A percentile compares a stretch with the other conserved stretches of the same genome.
Conservation (phyloP, 2,888 invertebrate genomes). For the Cephalotes varians region DNA sequence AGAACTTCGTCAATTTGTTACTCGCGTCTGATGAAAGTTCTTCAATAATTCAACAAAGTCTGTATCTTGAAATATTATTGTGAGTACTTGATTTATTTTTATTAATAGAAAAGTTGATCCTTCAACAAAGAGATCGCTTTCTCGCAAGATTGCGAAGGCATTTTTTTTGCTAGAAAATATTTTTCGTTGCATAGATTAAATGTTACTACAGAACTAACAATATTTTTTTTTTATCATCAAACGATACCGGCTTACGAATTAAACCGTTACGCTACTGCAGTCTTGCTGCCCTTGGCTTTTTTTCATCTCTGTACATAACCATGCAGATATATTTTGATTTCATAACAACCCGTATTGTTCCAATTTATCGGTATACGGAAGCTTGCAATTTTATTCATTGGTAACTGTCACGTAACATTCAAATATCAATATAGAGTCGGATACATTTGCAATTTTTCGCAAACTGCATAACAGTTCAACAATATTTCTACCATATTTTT, state of each 20-base stretch:
- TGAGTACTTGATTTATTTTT: neutral
- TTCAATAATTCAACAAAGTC: neutral
- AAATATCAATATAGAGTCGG: constrained; percentile 26
- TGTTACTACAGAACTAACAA: neutral
- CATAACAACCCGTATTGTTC: constrained; percentile 14
- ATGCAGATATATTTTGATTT: constrained; percentile 3
- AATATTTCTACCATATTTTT: constrained; percentile 7
- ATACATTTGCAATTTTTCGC: constrained; percentile 28
- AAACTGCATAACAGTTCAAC: neutral
- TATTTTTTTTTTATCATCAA: neutral
- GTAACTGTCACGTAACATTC: constrained; percentile 31
- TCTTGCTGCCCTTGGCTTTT: neutral
- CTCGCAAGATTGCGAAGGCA: neutral
- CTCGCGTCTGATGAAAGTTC: neutral
- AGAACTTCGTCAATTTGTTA: neutral
- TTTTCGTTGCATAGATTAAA: neutral
- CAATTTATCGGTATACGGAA: constrained; percentile 23
- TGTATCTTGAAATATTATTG: neutral
- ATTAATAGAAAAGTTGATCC: neutral
- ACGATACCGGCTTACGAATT: constrained; percentile 4
- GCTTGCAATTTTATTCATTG: constrained; percentile 25
- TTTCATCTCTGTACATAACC: neutral
- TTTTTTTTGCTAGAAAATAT: neutral
- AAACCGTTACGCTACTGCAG: neutral
- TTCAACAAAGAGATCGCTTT: neutral